A percentile compares a stretch with the other conserved stretches of the same genome.
Conservation (phyloP, 2,113 vertebrate species). For the Dunckerocampus dactyliophorus region DNA sequence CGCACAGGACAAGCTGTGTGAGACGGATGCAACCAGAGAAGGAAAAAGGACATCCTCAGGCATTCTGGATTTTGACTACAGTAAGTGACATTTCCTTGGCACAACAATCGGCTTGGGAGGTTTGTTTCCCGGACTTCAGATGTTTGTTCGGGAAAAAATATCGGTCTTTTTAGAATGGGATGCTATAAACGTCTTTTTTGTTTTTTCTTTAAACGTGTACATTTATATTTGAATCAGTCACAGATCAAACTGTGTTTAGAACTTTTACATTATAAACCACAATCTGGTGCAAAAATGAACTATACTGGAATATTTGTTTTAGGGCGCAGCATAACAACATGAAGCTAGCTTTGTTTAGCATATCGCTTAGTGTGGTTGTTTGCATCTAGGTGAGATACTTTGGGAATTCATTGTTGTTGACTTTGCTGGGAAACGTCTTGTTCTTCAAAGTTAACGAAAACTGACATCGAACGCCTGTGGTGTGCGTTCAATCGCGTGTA, state of each 20-base stretch:
- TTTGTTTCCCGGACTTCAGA: slow-evolving; percentile 40
- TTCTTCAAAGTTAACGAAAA: too few relatives aligned
- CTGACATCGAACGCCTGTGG: too few relatives aligned
- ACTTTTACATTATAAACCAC: too few relatives aligned
- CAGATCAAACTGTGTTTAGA: neutral
- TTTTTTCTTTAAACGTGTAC: neutral
- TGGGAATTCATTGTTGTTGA: too few relatives aligned
- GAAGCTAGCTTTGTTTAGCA: too few relatives aligned
- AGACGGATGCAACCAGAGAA: slow-evolving; percentile 47
- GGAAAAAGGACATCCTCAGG: slow-evolving; percentile 64
- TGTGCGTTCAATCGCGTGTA: too few relatives aligned
- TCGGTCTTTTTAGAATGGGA: neutral
- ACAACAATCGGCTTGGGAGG: slow-evolving; percentile 51
- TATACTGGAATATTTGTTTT: too few relatives aligned
- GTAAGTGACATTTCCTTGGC: slow-evolving; percentile 60
- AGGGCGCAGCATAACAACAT: too few relatives aligned
- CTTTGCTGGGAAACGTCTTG: too few relatives aligned
- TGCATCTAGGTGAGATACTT: too few relatives aligned
- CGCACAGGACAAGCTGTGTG: slow-evolving; percentile 54
- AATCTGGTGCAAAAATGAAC: too few relatives aligned
- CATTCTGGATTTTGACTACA: slow-evolving; percentile 51
- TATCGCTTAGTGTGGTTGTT: too few relatives aligned
- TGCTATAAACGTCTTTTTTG: neutral
- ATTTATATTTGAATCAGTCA: slow-evolving; percentile 11
- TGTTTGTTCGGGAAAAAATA: slow-evolving; percentile 2